Percentiles rank a stretch among this genome's conserved stretches.
These are phyloP conservation scores for Promerops cafer DNA, from an alignment of 2,113 vertebrate genomes.

Conservation along the genomic window DNA sequence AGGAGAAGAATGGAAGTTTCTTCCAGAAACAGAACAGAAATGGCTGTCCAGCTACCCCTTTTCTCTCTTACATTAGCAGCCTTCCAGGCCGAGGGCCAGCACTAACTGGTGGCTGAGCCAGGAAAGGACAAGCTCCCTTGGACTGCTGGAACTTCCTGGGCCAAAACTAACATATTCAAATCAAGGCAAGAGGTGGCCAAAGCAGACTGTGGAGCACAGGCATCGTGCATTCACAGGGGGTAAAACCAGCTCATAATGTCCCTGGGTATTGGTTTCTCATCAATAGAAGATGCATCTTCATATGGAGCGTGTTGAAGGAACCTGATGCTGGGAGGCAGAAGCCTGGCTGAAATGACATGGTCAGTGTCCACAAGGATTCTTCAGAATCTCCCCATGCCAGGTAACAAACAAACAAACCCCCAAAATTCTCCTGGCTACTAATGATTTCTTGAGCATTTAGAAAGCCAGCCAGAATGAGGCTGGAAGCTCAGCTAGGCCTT, in stretches of 20 bases:
- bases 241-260: background rate
- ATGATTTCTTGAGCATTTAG: background rate
- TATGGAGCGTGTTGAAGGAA: background rate
- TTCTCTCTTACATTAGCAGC: background rate
- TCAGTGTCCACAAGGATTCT: background rate
- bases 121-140: background rate
- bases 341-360: background rate
- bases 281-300: background rate
- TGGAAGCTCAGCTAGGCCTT: background rate
- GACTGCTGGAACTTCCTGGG: background rate
- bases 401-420: background rate
- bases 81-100: background rate
- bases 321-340: background rate
- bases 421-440: background rate
- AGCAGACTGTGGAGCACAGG: background rate
- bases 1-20: background rate
- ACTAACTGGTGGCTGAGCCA: background rate
- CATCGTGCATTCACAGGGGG: background rate
- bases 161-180: constrained; percentile 18
- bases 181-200: background rate
- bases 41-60: background rate
- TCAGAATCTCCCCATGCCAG: background rate
- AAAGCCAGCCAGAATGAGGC: background rate
- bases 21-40: background rate
- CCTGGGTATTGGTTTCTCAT: background rate